Evolutionary conservation across 2,888 invertebrate species (phyloP).

Genomic region (Andrena fulva): DNA sequence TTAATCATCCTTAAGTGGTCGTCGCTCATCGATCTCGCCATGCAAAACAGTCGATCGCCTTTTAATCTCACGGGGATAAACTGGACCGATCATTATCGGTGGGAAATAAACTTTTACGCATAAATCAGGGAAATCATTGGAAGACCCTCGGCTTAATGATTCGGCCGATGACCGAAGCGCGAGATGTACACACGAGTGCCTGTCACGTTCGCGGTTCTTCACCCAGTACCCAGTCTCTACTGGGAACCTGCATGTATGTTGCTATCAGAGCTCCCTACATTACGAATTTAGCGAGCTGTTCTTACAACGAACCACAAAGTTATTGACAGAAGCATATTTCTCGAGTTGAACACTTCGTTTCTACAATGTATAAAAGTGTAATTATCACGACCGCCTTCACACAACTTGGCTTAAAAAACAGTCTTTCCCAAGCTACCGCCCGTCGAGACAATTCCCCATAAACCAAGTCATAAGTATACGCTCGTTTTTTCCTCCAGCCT

Average conservation of each 20-base stretch:
- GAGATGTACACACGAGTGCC: neutral
- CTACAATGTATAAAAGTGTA: too few relatives aligned
- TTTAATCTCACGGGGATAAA: neutral
- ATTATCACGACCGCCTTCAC: too few relatives aligned
- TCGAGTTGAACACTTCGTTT: too few relatives aligned
- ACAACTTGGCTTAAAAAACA: too few relatives aligned
- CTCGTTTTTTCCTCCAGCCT: neutral
- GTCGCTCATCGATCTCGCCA: conserved; percentile 27
- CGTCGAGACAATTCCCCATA: neutral
- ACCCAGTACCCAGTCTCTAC: neutral
- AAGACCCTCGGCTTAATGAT: neutral
- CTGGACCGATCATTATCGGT: conserved; percentile 13
- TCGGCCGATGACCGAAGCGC: neutral
- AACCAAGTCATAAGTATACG: neutral
- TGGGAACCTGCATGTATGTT: neutral
- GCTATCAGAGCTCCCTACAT: too few relatives aligned
- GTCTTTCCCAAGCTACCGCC: too few relatives aligned
- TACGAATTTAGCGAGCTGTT: too few relatives aligned
- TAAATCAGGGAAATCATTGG: conserved; percentile 26
- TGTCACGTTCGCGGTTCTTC: conserved; percentile 6
- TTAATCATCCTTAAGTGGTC: conserved; percentile 40
- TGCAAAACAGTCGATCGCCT: neutral
- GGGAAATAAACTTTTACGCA: conserved; percentile 16
- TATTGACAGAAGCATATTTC: too few relatives aligned
- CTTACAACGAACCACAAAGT: too few relatives aligned